Evolutionary conservation across 2,797 vertebrate genomes (phyloP).

Genomic region (Psittacula derbiana): DNA sequence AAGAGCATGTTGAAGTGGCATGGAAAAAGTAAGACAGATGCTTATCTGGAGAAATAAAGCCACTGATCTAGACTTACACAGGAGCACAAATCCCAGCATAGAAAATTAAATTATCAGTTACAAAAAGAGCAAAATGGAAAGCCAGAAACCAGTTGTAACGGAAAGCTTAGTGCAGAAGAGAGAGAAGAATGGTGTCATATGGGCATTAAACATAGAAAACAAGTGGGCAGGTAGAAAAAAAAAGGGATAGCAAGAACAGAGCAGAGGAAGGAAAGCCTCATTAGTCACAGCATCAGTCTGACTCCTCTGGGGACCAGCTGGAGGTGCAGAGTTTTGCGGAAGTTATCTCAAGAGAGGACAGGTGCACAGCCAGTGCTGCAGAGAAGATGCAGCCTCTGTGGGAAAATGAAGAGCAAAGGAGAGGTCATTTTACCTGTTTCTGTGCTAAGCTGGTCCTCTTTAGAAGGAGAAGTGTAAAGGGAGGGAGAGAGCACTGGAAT

Average conservation of each 20-base stretch:
- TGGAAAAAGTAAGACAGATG: not conserved
- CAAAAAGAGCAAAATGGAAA: not conserved
- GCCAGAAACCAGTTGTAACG: not conserved
- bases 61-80: not conserved
- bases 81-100: not conserved
- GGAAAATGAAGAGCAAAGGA: not conserved
- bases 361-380: not conserved
- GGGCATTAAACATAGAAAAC: conserved; percentile 31
- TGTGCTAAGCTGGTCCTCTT: not conserved
- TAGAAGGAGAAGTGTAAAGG: not conserved
- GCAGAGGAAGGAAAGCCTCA: not conserved
- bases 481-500: not conserved
- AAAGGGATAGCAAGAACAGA: not conserved
- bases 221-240: not conserved
- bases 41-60: not conserved
- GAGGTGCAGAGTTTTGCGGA: not conserved
- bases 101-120: not conserved
- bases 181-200: not conserved
- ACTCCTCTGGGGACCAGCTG: not conserved
- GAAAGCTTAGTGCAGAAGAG: not conserved
- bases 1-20: not conserved
- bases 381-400: not conserved
- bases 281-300: not conserved
- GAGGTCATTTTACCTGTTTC: not conserved
- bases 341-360: not conserved